Percentiles rank a stretch among this genome's conserved stretches.
These are phyloP conservation scores for Cebus imitator DNA, from an alignment of 2,113 vertebrate genomes.

Conservation along the genomic window DNA sequence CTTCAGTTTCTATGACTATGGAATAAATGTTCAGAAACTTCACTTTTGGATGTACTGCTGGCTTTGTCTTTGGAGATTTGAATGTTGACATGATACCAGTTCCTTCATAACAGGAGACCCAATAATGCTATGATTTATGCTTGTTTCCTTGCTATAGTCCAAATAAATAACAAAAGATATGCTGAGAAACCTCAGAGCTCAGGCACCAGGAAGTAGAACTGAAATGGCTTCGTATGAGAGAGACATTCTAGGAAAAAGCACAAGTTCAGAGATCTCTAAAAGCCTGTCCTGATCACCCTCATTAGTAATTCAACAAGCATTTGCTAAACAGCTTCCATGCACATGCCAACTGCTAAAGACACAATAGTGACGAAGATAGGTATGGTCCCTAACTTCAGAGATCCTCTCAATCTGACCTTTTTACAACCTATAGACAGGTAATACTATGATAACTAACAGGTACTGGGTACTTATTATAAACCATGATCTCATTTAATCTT, in stretches of 20 bases:
- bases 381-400: neutral
- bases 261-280: neutral
- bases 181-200: neutral
- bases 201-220: neutral
- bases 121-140: neutral
- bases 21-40: conserved; percentile 80
- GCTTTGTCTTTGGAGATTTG: conserved; percentile 46
- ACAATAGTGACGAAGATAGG: neutral
- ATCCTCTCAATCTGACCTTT: neutral
- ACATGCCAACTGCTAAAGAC: neutral
- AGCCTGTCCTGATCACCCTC: neutral
- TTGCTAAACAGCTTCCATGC: neutral
- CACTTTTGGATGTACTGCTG: neutral
- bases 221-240: neutral
- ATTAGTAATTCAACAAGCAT: neutral
- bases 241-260: neutral
- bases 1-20: conserved; percentile 78
- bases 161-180: neutral
- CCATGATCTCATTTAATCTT: neutral
- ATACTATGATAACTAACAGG: neutral
- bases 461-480: neutral
- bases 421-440: neutral
- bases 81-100: neutral
- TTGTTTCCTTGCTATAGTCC: neutral
- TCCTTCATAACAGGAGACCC: neutral